Evolutionary conservation across 2,113 vertebrate genomes (phyloP).

Genomic region (Morone saxatilis): DNA sequence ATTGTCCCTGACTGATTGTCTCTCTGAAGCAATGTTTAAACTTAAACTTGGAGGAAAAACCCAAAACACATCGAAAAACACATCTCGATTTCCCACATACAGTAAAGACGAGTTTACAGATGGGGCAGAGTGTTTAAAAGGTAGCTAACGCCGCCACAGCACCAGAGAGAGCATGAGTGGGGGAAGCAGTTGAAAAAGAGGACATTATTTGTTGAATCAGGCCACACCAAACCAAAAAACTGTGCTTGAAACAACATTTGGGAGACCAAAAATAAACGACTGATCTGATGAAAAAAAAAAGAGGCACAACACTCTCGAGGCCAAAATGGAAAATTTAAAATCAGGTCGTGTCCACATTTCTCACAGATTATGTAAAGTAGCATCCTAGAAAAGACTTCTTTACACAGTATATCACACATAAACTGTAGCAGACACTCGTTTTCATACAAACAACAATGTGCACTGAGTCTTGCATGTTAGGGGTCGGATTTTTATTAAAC

Average conservation of each 20-base stretch:
- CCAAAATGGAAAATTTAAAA: constrained; percentile 44
- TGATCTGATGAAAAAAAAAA: constrained; percentile 34
- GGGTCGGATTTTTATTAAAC: too few species aligned
- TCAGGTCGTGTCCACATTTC: constrained; percentile 45
- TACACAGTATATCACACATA: background rate
- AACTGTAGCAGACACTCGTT: background rate
- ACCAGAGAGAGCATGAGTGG: background rate
- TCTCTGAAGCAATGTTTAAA: background rate
- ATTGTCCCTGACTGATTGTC: background rate
- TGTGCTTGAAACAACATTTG: constrained; percentile 36
- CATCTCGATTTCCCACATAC: background rate
- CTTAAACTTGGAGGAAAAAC: background rate
- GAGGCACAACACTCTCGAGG: constrained; percentile 19
- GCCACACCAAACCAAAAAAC: constrained; percentile 23
- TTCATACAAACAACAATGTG: too few species aligned
- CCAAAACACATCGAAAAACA: background rate
- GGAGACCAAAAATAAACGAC: constrained; percentile 56
- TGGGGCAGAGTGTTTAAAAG: background rate
- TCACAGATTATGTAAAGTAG: constrained; percentile 30
- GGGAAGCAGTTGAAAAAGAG: background rate
- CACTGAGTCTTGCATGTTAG: too few species aligned
- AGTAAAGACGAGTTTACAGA: background rate
- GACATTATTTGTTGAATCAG: constrained; percentile 53
- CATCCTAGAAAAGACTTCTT: background rate
- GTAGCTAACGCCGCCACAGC: background rate